A percentile compares a stretch with the other conserved stretches of the same genome.
Evolutionary conservation across 2,888 invertebrate species (phyloP).

Genomic region (Lepidocyrtinus sp.): DNA sequence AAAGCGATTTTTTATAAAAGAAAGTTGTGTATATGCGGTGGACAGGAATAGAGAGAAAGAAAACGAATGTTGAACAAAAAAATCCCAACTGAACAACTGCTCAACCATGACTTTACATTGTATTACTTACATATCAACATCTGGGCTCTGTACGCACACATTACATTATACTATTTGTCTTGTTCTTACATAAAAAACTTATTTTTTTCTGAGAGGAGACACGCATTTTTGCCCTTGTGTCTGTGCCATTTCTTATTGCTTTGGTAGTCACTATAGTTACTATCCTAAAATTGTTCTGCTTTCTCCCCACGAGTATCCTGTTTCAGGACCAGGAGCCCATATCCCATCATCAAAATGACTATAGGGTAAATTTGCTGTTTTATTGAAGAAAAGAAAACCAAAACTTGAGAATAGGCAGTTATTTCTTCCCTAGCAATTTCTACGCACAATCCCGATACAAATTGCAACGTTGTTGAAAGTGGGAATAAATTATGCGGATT

Average conservation of each 20-base stretch:
- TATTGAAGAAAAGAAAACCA: slow-evolving; percentile 42
- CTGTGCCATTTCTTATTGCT: background rate
- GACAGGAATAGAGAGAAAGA: background rate
- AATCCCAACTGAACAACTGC: slow-evolving; percentile 42
- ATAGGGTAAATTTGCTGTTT: slow-evolving; percentile 9
- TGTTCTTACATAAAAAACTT: background rate
- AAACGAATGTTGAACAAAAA: slow-evolving; percentile 20
- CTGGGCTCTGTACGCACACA: slow-evolving; percentile 51
- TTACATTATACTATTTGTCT: slow-evolving; percentile 18
- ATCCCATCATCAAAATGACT: background rate
- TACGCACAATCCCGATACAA: background rate
- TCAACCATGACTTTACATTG: slow-evolving; percentile 46
- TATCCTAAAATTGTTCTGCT: background rate
- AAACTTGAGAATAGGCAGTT: background rate
- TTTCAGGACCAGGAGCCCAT: too few species aligned
- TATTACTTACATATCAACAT: slow-evolving; percentile 43
- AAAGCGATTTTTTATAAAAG: background rate
- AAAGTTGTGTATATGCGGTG: too few species aligned
- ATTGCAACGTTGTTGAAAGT: background rate
- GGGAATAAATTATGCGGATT: background rate
- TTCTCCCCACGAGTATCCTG: background rate
- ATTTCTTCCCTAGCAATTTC: slow-evolving; percentile 16
- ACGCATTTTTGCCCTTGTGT: background rate
- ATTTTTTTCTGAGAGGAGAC: background rate
- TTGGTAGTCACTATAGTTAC: background rate